These are phyloP conservation scores for Bergia sp. DNA, from an alignment of 92 coral and sea anemone genomes.

Conservation along the genomic window DNA sequence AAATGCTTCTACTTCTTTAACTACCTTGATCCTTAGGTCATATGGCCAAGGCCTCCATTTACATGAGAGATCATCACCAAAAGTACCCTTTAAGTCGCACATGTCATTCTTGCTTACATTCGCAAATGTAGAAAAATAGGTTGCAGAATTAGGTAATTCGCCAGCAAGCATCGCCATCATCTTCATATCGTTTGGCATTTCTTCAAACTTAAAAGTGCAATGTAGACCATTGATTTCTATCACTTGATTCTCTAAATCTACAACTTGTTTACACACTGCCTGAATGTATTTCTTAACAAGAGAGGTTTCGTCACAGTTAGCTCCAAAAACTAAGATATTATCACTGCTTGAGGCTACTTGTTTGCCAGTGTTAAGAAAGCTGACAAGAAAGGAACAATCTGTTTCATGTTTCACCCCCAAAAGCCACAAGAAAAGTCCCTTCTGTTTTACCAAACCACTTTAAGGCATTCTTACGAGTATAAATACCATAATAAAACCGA, in stretches of 20 bases:
- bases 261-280: constrained; percentile 61
- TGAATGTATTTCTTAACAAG: constrained; percentile 52
- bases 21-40: constrained; percentile 42
- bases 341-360: constrained; percentile 74
- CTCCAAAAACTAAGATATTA: constrained; percentile 74
- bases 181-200: constrained; percentile 76
- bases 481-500: constrained; percentile 47
- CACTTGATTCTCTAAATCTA: constrained; percentile 62
- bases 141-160: constrained; percentile 65
- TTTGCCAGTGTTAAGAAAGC: constrained; percentile 73
- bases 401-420: constrained; percentile 78
- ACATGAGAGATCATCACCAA: constrained; percentile 45
- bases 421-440: constrained; percentile 69
- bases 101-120: constrained; percentile 60
- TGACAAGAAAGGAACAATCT: constrained; percentile 68
- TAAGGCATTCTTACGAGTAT: constrained; percentile 56
- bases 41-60: constrained; percentile 69
- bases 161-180: constrained; percentile 87
- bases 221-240: constrained; percentile 71
- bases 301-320: constrained; percentile 70
- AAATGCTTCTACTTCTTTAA: constrained; percentile 39
- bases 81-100: constrained; percentile 54
- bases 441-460: constrained; percentile 86
- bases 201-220: constrained; percentile 62
- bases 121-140: constrained; percentile 68